Conservation (phyloP, 92 coral and sea anemone genomes). For the Galaxea fascicularis region DNA sequence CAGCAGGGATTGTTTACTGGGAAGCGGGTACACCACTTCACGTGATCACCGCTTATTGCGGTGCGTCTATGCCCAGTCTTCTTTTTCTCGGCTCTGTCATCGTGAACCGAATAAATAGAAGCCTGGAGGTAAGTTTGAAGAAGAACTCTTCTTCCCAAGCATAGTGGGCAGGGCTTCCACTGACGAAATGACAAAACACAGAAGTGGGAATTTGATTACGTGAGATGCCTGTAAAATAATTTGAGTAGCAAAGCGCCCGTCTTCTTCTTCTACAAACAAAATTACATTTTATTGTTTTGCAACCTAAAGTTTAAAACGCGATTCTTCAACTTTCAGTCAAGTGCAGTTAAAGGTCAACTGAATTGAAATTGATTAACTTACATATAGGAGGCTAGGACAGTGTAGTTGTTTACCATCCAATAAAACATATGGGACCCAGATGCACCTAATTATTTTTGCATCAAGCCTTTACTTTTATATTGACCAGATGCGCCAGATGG, state of each 20-base stretch:
- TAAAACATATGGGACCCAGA: background rate
- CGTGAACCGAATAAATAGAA: conserved; percentile 50
- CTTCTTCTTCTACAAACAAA: no score
- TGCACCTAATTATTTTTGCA: background rate
- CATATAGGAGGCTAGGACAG: no score
- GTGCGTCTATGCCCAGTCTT: conserved; percentile 66
- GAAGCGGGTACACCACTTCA: conserved; percentile 40
- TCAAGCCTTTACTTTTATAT: background rate
- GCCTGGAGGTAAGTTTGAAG: conserved; percentile 48
- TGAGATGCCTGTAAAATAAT: no score
- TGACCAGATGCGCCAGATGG: conserved; percentile 44
- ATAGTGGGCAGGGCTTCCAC: background rate
- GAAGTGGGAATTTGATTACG: no score
- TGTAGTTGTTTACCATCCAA: no score
- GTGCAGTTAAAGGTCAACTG: no score
- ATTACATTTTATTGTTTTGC: no score
- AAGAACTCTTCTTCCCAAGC: background rate
- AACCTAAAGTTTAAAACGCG: no score
- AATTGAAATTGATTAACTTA: no score
- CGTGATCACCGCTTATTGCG: conserved; percentile 61
- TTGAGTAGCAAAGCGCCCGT: no score
- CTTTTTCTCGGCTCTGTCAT: conserved; percentile 68
- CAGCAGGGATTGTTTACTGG: conserved; percentile 62
- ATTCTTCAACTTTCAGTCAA: no score
- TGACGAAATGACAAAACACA: no score